A percentile compares a stretch with the other conserved stretches of the same genome.
Conservation (phyloP, 2,797 vertebrate species). For the Valencia hispanica region DNA sequence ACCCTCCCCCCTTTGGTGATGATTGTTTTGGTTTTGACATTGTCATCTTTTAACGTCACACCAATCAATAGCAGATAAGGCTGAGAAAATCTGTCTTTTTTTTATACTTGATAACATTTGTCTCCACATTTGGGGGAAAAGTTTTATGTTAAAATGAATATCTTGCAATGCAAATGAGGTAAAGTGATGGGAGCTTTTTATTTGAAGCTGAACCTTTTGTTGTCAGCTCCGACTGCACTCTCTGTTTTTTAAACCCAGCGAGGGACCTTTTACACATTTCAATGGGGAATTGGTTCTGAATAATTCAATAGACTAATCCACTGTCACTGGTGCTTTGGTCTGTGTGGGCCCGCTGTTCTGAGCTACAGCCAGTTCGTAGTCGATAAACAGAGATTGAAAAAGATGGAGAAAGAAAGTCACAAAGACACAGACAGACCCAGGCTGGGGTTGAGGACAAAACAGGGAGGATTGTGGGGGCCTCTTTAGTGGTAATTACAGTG, state of each 20-base stretch:
- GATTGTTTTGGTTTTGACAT: constrained; percentile 74
- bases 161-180: constrained; percentile 78
- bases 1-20: constrained; percentile 57
- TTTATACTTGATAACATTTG: constrained; percentile 65
- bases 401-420: constrained; percentile 52
- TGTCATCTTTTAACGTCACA: constrained; percentile 57
- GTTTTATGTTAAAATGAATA: constrained; percentile 73
- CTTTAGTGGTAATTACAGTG: constrained; percentile 65
- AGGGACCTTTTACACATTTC: constrained; percentile 84
- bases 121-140: constrained; percentile 68
- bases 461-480: constrained; percentile 36
- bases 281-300: constrained; percentile 80
- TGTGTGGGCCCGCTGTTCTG: constrained; percentile 75
- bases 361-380: constrained; percentile 65
- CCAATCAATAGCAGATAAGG: constrained; percentile 55
- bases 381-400: constrained; percentile 61
- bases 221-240: constrained; percentile 78
- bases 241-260: constrained; percentile 80
- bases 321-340: constrained; percentile 76
- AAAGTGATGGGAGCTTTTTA: constrained; percentile 72
- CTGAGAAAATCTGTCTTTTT: constrained; percentile 55
- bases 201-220: constrained; percentile 82
- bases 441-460: constrained; percentile 36
- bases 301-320: constrained; percentile 83
- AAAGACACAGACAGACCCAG: constrained; percentile 50